Evolutionary conservation across 2,113 vertebrate genomes (phyloP).

Genomic region (Dasyurus viverrinus): DNA sequence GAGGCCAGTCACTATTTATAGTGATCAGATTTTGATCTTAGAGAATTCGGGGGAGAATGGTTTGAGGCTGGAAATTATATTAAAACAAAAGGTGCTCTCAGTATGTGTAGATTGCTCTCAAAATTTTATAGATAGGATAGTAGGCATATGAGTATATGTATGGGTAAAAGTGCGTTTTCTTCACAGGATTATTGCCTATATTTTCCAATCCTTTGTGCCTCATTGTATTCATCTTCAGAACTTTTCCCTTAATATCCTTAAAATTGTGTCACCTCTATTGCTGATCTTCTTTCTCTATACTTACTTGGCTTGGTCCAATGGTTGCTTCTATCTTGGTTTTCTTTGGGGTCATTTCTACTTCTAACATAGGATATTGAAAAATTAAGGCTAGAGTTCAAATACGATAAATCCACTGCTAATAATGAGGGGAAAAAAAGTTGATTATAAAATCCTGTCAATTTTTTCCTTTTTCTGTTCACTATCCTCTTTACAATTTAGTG

Average conservation of each 20-base stretch:
- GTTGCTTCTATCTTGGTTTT: too few species aligned
- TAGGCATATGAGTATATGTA: neutral
- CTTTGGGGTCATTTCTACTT: neutral
- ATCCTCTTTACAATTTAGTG: neutral
- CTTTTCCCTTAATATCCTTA: neutral
- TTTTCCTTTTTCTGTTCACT: neutral
- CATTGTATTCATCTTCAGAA: neutral
- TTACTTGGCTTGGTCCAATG: too few species aligned
- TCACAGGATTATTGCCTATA: neutral
- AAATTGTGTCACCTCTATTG: neutral
- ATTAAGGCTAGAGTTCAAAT: neutral
- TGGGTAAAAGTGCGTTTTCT: neutral
- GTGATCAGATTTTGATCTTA: neutral
- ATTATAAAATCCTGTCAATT: neutral
- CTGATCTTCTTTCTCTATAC: too few species aligned
- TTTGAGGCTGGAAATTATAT: neutral
- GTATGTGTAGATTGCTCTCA: neutral
- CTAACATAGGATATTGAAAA: neutral
- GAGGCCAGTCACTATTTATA: neutral
- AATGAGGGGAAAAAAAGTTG: neutral
- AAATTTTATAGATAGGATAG: neutral
- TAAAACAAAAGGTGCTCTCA: neutral
- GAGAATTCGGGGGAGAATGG: neutral
- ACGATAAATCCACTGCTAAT: neutral
- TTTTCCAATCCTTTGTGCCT: neutral